Conservation (phyloP, 2,113 vertebrate species). For the Ageneiosus marmoratus region DNA sequence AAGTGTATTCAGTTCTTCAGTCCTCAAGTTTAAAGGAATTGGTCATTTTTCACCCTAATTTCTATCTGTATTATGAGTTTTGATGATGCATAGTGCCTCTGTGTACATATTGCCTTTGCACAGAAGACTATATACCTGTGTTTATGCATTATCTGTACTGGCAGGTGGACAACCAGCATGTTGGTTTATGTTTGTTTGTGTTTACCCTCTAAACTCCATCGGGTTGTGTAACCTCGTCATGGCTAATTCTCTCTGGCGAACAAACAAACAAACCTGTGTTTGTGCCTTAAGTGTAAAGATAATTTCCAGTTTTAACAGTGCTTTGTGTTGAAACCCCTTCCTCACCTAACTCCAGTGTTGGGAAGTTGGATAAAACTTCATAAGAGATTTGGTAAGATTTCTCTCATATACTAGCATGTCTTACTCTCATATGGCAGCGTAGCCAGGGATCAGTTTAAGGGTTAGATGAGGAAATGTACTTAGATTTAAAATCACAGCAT, state of each 20-base stretch:
- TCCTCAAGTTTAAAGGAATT: too few species aligned
- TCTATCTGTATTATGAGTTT: too few species aligned
- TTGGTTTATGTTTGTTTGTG: conserved; percentile 11
- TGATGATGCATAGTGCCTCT: too few species aligned
- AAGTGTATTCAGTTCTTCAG: too few species aligned
- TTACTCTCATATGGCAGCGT: background rate
- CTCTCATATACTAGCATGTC: background rate
- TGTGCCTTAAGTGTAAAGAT: background rate
- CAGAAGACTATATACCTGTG: background rate
- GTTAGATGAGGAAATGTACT: background rate
- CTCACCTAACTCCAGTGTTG: background rate
- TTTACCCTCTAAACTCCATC: background rate
- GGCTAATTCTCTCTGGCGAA: background rate
- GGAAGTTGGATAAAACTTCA: background rate
- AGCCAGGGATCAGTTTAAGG: background rate
- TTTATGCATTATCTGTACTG: background rate
- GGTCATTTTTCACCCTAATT: too few species aligned
- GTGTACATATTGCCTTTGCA: background rate
- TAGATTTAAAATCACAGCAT: background rate
- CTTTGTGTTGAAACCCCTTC: background rate
- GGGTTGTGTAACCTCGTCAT: background rate
- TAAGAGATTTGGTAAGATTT: background rate
- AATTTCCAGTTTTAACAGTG: background rate
- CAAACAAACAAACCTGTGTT: background rate
- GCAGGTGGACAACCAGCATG: background rate